Conservation (phyloP, 2,888 invertebrate genomes). For the Luperina nickerlii region DNA sequence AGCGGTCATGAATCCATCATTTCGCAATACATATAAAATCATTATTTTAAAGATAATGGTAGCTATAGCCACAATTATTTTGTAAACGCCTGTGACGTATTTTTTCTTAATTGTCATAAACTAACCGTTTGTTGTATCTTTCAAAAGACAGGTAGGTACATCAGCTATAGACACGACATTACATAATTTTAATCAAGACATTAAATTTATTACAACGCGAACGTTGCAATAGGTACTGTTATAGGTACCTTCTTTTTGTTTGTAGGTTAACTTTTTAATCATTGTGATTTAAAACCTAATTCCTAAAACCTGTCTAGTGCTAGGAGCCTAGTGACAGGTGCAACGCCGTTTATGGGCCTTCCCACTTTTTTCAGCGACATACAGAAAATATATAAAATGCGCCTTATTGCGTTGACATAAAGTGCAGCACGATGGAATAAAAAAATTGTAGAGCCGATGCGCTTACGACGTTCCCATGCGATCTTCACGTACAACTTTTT, state of each 20-base stretch:
- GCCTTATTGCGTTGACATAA: constrained; percentile 75
- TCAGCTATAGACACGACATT: background rate
- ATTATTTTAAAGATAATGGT: too few species aligned
- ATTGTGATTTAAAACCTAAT: constrained; percentile 73
- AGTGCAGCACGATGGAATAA: constrained; percentile 73
- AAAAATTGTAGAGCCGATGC: constrained; percentile 76
- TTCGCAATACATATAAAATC: background rate
- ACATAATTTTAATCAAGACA: constrained; percentile 12
- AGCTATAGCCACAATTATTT: background rate
- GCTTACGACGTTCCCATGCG: constrained; percentile 86
- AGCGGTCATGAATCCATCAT: constrained; percentile 7
- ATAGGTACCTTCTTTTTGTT: constrained; percentile 24
- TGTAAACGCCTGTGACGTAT: background rate
- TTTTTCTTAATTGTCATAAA: constrained; percentile 18
- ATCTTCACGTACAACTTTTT: constrained; percentile 82
- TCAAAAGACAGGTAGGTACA: background rate
- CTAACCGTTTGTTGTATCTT: constrained; percentile 29
- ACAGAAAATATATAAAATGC: constrained; percentile 70
- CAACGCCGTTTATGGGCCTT: constrained; percentile 82
- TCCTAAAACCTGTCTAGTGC: constrained; percentile 70
- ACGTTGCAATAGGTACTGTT: constrained; percentile 2
- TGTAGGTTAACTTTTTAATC: constrained; percentile 49
- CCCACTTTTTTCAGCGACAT: constrained; percentile 75
- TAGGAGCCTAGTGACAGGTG: constrained; percentile 85
- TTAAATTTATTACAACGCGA: constrained; percentile 5